phyloP scores from a whole-genome alignment of 2,113 vertebrate genomes.

The Glaucidium brasilianum region DNA sequence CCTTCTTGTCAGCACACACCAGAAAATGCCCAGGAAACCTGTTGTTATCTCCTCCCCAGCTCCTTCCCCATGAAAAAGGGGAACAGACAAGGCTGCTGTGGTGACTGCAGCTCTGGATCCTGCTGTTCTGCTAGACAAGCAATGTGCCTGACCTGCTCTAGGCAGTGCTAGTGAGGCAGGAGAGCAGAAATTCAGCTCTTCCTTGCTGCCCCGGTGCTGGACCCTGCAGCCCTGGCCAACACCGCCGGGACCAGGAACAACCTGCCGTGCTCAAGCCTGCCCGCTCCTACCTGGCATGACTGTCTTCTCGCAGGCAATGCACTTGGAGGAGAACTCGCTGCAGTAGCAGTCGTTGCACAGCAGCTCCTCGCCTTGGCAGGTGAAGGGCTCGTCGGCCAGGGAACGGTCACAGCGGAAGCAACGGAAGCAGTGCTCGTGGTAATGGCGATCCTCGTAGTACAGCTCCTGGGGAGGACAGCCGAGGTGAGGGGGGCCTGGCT shows the following conservation, averaged over 20 bases:
- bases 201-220: neutral
- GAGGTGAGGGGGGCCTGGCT: neutral
- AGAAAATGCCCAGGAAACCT: conserved; percentile 2
- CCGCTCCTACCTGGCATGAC: conserved; percentile 91
- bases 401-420: conserved; percentile 96
- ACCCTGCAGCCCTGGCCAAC: accelerated
- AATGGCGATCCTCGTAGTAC: conserved; percentile 95
- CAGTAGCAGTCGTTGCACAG: conserved; percentile 98
- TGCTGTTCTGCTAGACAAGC: neutral
- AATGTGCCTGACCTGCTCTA: neutral
- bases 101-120: accelerated
- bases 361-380: conserved; percentile 91
- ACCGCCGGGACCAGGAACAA: neutral
- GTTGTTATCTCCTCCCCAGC: neutral
- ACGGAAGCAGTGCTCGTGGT: conserved; percentile 96
- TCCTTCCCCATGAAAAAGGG: neutral
- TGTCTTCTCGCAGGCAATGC: conserved; percentile 91
- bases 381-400: conserved; percentile 93
- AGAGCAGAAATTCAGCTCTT: neutral
- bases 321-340: conserved; percentile 96
- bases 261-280: accelerated
- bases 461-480: conserved; percentile 79
- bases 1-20: neutral
- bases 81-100: neutral
- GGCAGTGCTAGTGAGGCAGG: neutral